Percentiles rank a stretch among this genome's conserved stretches.
These are phyloP conservation scores for Trematocara stigmaticum DNA, from an alignment of 2,113 vertebrate genomes.

Conservation along the genomic window DNA sequence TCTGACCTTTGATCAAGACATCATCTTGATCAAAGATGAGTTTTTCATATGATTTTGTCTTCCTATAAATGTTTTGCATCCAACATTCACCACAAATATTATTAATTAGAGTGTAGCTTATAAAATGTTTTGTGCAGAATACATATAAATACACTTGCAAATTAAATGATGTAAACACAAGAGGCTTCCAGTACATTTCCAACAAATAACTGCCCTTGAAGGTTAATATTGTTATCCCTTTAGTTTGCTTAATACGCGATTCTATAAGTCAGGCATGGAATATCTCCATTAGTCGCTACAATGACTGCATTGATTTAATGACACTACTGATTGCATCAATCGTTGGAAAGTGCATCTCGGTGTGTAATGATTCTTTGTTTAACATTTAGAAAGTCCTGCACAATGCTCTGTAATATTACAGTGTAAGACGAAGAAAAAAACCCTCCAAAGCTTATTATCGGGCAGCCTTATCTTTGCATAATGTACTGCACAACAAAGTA, in stretches of 20 bases:
- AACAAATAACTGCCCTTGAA: background rate
- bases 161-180: background rate
- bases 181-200: background rate
- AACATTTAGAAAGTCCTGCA: background rate
- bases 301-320: conserved; percentile 48
- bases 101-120: background rate
- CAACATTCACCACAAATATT: background rate
- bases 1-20: background rate
- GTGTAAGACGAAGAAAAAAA: background rate
- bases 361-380: conserved; percentile 25
- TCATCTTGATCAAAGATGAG: background rate
- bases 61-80: background rate
- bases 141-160: background rate
- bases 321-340: conserved; percentile 22
- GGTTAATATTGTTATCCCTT: conserved; percentile 3
- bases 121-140: background rate
- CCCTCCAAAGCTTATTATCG: background rate
- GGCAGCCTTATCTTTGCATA: background rate
- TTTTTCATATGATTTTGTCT: background rate
- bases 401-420: background rate
- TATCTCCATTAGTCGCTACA: conserved; percentile 37
- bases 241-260: background rate
- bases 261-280: conserved; percentile 20
- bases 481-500: background rate
- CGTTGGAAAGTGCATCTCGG: conserved; percentile 1